A percentile compares a stretch with the other conserved stretches of the same genome.
phyloP scores from a whole-genome alignment of 2,113 vertebrate species.

The Etheostoma cragini region DNA sequence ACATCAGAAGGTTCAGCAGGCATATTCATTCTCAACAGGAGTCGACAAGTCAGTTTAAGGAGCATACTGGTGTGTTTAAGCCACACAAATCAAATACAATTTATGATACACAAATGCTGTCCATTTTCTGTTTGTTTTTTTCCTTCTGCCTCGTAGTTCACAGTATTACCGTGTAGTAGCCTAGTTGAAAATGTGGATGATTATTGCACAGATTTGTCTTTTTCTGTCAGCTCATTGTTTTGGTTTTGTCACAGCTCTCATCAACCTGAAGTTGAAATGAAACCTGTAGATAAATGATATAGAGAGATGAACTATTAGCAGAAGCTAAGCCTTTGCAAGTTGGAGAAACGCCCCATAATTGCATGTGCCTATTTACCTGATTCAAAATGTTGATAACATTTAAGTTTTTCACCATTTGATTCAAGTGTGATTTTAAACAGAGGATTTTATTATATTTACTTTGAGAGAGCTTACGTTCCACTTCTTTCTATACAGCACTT shows the following conservation, averaged over 20 bases:
- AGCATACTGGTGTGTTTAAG: not conserved
- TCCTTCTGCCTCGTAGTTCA: no score
- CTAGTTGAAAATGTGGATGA: no score
- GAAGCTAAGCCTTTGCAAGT: not conserved
- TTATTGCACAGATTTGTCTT: no score
- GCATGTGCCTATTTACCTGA: not conserved
- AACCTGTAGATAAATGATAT: no score
- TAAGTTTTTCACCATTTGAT: not conserved
- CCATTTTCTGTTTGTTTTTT: no score
- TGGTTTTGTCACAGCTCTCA: no score
- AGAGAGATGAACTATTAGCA: not conserved
- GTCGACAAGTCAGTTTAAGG: not conserved
- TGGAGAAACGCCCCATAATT: not conserved
- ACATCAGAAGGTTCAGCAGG: not conserved
- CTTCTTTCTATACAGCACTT: not conserved
- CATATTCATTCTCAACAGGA: not conserved
- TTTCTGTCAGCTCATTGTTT: no score
- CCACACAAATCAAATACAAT: not conserved
- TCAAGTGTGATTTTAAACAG: not conserved
- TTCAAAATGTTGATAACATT: not conserved
- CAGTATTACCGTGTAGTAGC: no score
- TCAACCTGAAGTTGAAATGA: no score
- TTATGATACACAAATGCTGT: not conserved
- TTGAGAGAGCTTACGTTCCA: not conserved
- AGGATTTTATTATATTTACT: not conserved